phyloP scores from a whole-genome alignment of 2,888 invertebrate species.

The Ochropleura plecta region DNA sequence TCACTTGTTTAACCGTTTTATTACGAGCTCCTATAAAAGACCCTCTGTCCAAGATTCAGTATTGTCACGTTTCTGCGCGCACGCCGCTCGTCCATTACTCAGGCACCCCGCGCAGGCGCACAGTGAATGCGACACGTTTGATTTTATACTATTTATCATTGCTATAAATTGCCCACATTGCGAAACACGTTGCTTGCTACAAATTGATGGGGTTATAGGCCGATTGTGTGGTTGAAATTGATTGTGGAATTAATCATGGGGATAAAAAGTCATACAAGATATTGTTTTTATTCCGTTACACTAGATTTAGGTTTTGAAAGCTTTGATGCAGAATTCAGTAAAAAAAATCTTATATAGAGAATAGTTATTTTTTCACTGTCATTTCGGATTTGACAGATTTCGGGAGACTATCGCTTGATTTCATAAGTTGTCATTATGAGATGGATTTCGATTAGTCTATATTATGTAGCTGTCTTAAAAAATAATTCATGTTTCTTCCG shows the following conservation, averaged over 20 bases:
- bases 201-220: conserved; percentile 61
- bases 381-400: too few species aligned
- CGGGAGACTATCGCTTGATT: not conserved
- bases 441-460: not conserved
- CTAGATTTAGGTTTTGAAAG: not conserved
- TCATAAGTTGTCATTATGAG: not conserved
- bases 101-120: conserved; percentile 72
- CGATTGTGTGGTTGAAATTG: conserved; percentile 33
- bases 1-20: conserved; percentile 7
- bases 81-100: conserved; percentile 78
- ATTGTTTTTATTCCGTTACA: not conserved
- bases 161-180: conserved; percentile 57
- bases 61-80: conserved; percentile 77
- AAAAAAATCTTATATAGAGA: not conserved
- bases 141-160: conserved; percentile 71
- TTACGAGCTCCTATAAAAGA: conserved; percentile 35
- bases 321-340: not conserved
- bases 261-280: not conserved
- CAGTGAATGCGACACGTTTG: conserved; percentile 76
- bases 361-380: not conserved
- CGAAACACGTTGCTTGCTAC: conserved; percentile 51
- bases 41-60: conserved; percentile 58
- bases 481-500: not conserved
- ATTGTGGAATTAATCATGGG: conserved; percentile 24
- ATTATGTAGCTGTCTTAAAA: not conserved